phyloP scores from a whole-genome alignment of 2,888 invertebrate genomes.

The Hylaea fasciaria region DNA sequence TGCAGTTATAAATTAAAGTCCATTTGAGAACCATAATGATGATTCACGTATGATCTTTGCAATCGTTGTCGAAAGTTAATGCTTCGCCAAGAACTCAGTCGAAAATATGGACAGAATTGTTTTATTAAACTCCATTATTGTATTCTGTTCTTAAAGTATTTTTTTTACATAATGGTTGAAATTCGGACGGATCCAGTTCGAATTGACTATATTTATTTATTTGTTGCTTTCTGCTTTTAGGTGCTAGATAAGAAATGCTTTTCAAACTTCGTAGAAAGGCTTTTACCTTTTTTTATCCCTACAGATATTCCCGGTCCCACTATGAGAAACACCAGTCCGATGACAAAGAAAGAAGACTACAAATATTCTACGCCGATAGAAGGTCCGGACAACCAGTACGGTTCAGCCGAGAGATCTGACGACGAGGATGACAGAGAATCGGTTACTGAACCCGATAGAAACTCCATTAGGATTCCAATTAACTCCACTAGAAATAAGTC shows the following conservation, averaged over 20 bases:
- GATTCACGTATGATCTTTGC: no score
- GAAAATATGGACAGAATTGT: no score
- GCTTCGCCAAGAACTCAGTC: no score
- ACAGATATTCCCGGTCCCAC: constrained; percentile 92
- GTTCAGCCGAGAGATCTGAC: constrained; percentile 89
- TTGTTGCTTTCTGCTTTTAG: no score
- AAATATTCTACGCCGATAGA: constrained; percentile 75
- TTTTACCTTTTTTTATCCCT: constrained; percentile 1
- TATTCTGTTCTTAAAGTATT: no score
- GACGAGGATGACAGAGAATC: constrained; percentile 83
- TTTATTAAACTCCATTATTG: no score
- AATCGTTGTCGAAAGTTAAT: no score
- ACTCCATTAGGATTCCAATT: constrained; percentile 38
- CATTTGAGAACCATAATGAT: neutral
- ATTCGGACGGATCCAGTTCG: no score
- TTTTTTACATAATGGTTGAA: no score
- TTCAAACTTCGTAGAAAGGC: no score
- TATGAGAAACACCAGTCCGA: constrained; percentile 81
- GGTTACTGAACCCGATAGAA: constrained; percentile 43
- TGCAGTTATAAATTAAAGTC: constrained; percentile 9
- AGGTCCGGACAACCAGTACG: constrained; percentile 87
- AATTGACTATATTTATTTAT: no score
- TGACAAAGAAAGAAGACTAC: constrained; percentile 84
- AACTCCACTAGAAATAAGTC: constrained; percentile 64
- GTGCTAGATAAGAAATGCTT: no score